Evolutionary conservation across 23 tunicate species (phyloP).

Genomic region (Clavelina lepadiformis): DNA sequence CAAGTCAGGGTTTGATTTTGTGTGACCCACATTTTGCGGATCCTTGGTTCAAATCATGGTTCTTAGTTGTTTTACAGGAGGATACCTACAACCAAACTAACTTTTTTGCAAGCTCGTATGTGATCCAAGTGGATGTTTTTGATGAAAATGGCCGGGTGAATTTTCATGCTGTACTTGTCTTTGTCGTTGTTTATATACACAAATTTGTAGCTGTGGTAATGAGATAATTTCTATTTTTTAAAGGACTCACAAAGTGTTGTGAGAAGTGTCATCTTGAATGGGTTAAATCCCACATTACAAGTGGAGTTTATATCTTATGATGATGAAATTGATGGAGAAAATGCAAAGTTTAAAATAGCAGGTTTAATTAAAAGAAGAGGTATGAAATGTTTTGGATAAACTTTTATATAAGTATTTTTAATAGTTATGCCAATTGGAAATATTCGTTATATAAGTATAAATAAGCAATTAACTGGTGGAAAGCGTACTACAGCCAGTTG

Average conservation of each 20-base stretch:
- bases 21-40: too few species aligned
- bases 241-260: neutral
- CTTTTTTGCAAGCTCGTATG: neutral
- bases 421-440: too few species aligned
- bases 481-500: too few species aligned
- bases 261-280: neutral
- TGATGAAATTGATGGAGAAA: slow-evolving; percentile 5
- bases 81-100: too few species aligned
- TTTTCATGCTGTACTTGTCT: neutral
- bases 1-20: too few species aligned
- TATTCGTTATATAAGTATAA: too few species aligned
- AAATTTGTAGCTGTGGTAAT: too few species aligned
- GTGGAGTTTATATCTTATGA: neutral
- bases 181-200: neutral
- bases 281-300: neutral
- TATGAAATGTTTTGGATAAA: neutral
- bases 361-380: neutral
- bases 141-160: neutral
- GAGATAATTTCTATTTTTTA: too few species aligned
- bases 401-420: too few species aligned
- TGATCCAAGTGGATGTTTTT: neutral
- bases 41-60: too few species aligned
- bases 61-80: too few species aligned
- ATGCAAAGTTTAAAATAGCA: neutral
- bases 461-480: too few species aligned